Evolutionary conservation across 64 coral and sea anemone species (phyloP).

Genomic region (Stichodactyla mertensii): DNA sequence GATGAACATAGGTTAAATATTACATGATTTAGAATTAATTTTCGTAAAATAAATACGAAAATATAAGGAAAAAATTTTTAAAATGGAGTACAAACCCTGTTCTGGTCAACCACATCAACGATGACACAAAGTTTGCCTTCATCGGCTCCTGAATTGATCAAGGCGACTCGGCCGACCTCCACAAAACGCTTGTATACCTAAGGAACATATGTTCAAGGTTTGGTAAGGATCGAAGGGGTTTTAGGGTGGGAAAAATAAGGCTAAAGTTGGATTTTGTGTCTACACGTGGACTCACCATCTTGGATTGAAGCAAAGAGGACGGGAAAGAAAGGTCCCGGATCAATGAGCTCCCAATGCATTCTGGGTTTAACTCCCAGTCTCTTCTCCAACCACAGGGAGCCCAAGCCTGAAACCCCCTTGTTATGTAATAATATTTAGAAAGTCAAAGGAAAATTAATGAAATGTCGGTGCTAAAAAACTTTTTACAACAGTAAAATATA

Average conservation of each 20-base stretch:
- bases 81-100: conserved; percentile 66
- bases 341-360: not conserved
- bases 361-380: not conserved
- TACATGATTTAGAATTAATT: not conserved
- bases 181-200: conserved; percentile 99
- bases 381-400: not conserved
- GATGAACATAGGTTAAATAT: not conserved
- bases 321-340: conserved; percentile 29
- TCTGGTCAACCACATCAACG: conserved; percentile 95
- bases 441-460: too few relatives aligned
- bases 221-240: not conserved
- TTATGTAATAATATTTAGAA: too few relatives aligned
- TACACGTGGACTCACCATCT: conserved; percentile 99
- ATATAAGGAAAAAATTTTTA: not conserved
- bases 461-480: too few relatives aligned
- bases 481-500: too few relatives aligned
- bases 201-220: conserved; percentile 24
- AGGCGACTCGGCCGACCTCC: conserved; percentile 90
- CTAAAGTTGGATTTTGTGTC: not conserved
- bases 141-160: conserved; percentile 92
- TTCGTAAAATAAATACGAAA: not conserved
- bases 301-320: conserved; percentile 70
- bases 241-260: not conserved
- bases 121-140: conserved; percentile 99
- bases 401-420: not conserved